phyloP scores from a whole-genome alignment of 37 sponge, comb jelly and placozoan genomes.

The Geodia barretti region DNA sequence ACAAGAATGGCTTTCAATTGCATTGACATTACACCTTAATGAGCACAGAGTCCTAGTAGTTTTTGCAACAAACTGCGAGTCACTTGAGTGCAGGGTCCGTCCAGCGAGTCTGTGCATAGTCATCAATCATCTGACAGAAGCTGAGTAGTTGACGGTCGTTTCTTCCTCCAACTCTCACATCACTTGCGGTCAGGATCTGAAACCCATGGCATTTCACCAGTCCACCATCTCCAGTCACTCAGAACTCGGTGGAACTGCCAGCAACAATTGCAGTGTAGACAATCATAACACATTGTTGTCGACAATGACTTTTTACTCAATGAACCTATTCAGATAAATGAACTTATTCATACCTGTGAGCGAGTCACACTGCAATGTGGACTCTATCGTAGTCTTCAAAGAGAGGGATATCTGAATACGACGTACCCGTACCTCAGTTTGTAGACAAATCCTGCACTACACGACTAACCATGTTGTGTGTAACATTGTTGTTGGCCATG shows the following conservation, averaged over 20 bases:
- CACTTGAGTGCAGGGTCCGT: conserved; percentile 36
- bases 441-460: background rate
- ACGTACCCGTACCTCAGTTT: conserved; percentile 73
- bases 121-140: conserved; percentile 82
- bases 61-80: too few relatives aligned
- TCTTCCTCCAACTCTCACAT: conserved; percentile 75
- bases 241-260: conserved; percentile 91
- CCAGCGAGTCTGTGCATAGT: conserved; percentile 72
- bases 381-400: conserved; percentile 94
- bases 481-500: too few relatives aligned
- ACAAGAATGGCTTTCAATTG: too few relatives aligned
- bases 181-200: conserved; percentile 66
- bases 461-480: too few relatives aligned
- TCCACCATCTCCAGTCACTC: conserved; percentile 66
- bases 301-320: too few relatives aligned
- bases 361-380: conserved; percentile 82
- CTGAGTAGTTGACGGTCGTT: conserved; percentile 83
- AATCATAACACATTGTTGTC: too few relatives aligned
- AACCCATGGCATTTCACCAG: conserved; percentile 73
- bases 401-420: conserved; percentile 82
- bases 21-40: too few relatives aligned
- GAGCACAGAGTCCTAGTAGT: too few relatives aligned
- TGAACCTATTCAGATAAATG: too few relatives aligned
- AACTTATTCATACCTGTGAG: conserved; percentile 63
- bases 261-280: too few relatives aligned